Base-by-base conservation (phyloP, 2,113 vertebrate species). In the Mus pahari region DNA sequence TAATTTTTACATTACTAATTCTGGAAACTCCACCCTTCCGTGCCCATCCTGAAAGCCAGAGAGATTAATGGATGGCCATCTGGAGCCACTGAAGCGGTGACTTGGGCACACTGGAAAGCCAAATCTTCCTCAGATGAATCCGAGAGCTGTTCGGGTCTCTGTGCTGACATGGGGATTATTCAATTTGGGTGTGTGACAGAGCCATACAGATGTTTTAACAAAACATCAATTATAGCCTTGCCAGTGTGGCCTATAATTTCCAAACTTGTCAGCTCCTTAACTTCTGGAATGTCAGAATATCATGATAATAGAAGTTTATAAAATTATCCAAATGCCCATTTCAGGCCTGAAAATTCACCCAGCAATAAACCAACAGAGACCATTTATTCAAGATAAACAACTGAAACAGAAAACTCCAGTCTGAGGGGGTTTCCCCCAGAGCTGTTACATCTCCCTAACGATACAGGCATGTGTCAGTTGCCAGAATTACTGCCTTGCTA, bases 401-500 rank as follows among this genome's bases (percentile, higher is more conserved):
- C 70, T 68, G 31, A 19, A 70, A 58, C 55, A 48, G 66, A 66
- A 64, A 86, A 66, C 9, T 16, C 5, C 7, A 5, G n/a, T 42
- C 55, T 7, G 45, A 13, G 20, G 20, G 5, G 19, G 84, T 50
- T 36, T 26, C 12, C 48, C 68, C 84, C 14, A 39, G n/a, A 88
- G 31, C 17, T 33, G 48, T 39, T 60, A 1, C 24, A 17, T 33
- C 68, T 60, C 12, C 24, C 1, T 19, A 5, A 16, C 48, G 24
- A 31, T 53, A 5, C 12, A 53, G 53, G 26, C 4, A 3, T 62
- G 9, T 45, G 31, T 1, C 0, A 5, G 7, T 24, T 31, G 13
- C 48, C n/a, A 39, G 75, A 53, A 53, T 6, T 12, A 7, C 0
- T 1, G 22, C 22, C 45, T 82, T 73, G 10, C 42, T 24, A 74